Percentiles rank a stretch among this genome's conserved stretches.
These are phyloP conservation scores for Mareca strepera DNA, from an alignment of 2,797 vertebrate genomes.

Conservation along the genomic window DNA sequence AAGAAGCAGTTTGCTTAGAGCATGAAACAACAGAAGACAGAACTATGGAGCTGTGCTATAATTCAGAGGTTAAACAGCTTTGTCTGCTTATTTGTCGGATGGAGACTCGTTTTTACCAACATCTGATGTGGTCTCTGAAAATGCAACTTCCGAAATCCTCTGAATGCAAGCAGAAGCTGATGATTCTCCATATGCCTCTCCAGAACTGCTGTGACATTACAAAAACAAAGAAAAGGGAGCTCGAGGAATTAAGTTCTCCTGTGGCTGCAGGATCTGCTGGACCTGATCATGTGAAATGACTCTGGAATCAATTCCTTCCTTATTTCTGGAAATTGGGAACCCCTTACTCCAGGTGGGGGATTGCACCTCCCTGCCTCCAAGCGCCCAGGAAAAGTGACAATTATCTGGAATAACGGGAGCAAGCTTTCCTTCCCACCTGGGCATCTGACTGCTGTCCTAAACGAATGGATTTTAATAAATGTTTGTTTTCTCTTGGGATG, in stretches of 20 bases:
- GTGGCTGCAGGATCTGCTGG: slow-evolving; percentile 43
- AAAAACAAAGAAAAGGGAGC: slow-evolving; percentile 49
- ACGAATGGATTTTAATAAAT: slow-evolving; percentile 11
- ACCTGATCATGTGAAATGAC: slow-evolving; percentile 17
- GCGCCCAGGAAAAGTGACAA: background rate
- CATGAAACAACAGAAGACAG: slow-evolving; percentile 44
- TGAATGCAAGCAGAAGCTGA: slow-evolving; percentile 32
- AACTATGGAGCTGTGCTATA: slow-evolving; percentile 48
- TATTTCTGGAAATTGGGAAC: slow-evolving; percentile 51
- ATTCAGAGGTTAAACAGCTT: slow-evolving; percentile 57
- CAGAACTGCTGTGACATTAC: slow-evolving; percentile 45
- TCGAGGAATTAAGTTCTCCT: slow-evolving; percentile 53
- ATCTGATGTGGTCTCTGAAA: slow-evolving; percentile 57
- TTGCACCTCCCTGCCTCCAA: background rate
- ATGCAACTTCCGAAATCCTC: slow-evolving; percentile 44
- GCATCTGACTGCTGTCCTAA: background rate
- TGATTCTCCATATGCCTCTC: slow-evolving; percentile 49
- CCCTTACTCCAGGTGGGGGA: background rate
- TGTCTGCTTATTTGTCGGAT: slow-evolving; percentile 57
- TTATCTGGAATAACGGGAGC: background rate
- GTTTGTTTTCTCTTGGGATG: slow-evolving; percentile 57
- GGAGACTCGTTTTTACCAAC: slow-evolving; percentile 55
- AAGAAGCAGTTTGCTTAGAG: slow-evolving; percentile 50
- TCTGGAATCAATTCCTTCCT: slow-evolving; percentile 17
- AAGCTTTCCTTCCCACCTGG: slow-evolving; percentile 32